Conservation (phyloP, 2,797 vertebrate species). For the Poeciliopsis infans region DNA sequence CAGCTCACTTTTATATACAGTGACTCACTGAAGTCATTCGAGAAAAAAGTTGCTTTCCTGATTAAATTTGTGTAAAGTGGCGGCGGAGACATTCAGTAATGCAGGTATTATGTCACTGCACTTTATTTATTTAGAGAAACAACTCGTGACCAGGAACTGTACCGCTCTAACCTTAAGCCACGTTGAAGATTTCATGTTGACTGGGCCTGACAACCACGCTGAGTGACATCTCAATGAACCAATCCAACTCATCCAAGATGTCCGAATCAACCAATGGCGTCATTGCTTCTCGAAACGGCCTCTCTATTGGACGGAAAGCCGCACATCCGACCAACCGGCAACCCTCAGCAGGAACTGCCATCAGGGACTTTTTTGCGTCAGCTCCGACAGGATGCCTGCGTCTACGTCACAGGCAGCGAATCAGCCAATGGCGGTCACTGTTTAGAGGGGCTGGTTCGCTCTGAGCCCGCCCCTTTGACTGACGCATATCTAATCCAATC, state of each 20-base stretch:
- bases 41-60: background rate
- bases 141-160: constrained; percentile 57
- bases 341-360: constrained; percentile 32
- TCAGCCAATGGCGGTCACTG: constrained; percentile 61
- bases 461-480: constrained; percentile 40
- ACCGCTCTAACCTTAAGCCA: constrained; percentile 62
- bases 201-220: constrained; percentile 57
- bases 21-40: background rate
- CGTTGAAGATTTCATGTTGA: constrained; percentile 78
- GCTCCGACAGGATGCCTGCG: constrained; percentile 54
- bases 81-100: background rate
- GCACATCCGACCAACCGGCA: constrained; percentile 53
- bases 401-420: constrained; percentile 25
- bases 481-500: constrained; percentile 56
- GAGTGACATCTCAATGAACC: constrained; percentile 58
- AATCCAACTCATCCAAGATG: constrained; percentile 9
- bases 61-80: too few relatives aligned
- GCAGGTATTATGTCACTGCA: background rate
- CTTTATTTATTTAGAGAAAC: background rate
- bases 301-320: constrained; percentile 49
- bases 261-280: constrained; percentile 58
- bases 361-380: constrained; percentile 66
- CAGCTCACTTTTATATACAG: background rate
- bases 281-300: rapidly evolving
- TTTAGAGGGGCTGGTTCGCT: constrained; percentile 55